Percentiles rank a stretch among this genome's conserved stretches.
These are phyloP conservation scores for Trematomus loennbergii DNA, from an alignment of 2,113 vertebrate species.

Conservation along the genomic window DNA sequence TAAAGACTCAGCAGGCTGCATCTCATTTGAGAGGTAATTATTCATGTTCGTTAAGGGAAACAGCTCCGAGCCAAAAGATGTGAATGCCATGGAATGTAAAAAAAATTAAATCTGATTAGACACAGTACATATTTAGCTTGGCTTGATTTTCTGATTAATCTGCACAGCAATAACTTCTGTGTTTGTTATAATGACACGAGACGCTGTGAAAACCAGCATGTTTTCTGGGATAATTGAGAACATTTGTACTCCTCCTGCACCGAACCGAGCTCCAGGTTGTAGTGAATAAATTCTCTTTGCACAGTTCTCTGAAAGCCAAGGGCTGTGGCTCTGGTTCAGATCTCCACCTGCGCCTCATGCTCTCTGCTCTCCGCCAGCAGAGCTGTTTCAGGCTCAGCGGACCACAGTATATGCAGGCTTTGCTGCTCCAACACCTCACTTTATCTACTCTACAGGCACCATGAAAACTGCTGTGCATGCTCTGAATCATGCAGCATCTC, in stretches of 20 bases:
- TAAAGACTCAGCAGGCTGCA: conserved; percentile 45
- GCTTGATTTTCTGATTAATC: conserved; percentile 53
- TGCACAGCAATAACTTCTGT: conserved; percentile 27
- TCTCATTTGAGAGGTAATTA: conserved; percentile 71
- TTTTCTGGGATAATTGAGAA: not conserved
- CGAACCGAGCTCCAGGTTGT: conserved; percentile 11
- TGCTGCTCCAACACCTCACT: no score
- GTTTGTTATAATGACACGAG: conserved; percentile 24
- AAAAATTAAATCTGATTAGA: not conserved
- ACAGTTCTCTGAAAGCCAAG: conserved; percentile 10
- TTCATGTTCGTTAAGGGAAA: conserved; percentile 56
- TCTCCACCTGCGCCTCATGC: conserved; percentile 49
- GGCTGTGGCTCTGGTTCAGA: conserved; percentile 33
- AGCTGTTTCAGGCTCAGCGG: conserved; percentile 32
- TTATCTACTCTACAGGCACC: conserved; percentile 9
- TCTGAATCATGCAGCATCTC: conserved; percentile 20
- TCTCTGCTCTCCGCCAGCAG: not conserved
- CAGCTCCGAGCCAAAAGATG: conserved; percentile 32
- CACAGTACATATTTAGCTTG: conserved; percentile 26
- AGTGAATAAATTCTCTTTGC: conserved; percentile 12
- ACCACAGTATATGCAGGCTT: conserved; percentile 15
- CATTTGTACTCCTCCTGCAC: not conserved
- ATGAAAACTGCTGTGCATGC: conserved; percentile 24
- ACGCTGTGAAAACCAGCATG: conserved; percentile 36
- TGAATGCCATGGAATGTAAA: no score